These are phyloP conservation scores for Lymantria monacha DNA, from an alignment of 2,888 invertebrate species.

Conservation along the genomic window DNA sequence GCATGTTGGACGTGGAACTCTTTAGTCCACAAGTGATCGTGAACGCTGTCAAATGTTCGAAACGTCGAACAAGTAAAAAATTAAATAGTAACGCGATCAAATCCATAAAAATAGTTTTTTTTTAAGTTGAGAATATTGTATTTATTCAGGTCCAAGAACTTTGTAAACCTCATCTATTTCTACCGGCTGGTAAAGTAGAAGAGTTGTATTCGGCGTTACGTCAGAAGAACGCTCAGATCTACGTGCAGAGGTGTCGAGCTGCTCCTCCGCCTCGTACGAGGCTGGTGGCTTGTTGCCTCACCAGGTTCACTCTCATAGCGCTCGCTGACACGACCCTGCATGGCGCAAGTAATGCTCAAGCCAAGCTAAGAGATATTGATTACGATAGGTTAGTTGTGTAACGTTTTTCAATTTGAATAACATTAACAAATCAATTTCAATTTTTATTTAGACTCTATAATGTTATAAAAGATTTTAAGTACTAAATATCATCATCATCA, in stretches of 20 bases:
- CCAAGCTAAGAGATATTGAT: slow-evolving; percentile 91
- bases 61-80: too few species aligned
- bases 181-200: slow-evolving; percentile 93
- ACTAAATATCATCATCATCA: too few species aligned
- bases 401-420: too few species aligned
- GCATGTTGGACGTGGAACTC: too few species aligned
- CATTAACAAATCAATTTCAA: too few species aligned
- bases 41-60: too few species aligned
- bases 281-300: slow-evolving; percentile 93
- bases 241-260: slow-evolving; percentile 88
- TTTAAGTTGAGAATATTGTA: background rate
- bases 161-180: slow-evolving; percentile 90
- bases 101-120: too few species aligned
- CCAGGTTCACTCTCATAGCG: slow-evolving; percentile 84
- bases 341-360: slow-evolving; percentile 88
- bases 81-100: too few species aligned
- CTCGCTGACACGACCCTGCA: slow-evolving; percentile 94
- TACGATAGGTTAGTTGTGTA: slow-evolving; percentile 83
- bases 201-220: slow-evolving; percentile 93
- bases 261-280: slow-evolving; percentile 84
- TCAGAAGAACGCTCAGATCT: slow-evolving; percentile 96
- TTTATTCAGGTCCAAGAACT: slow-evolving; percentile 82
- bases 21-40: too few species aligned
- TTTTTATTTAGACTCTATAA: too few species aligned
- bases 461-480: too few species aligned